phyloP scores from a whole-genome alignment of 2,888 invertebrate species.

The Chloroclystis v-ata region DNA sequence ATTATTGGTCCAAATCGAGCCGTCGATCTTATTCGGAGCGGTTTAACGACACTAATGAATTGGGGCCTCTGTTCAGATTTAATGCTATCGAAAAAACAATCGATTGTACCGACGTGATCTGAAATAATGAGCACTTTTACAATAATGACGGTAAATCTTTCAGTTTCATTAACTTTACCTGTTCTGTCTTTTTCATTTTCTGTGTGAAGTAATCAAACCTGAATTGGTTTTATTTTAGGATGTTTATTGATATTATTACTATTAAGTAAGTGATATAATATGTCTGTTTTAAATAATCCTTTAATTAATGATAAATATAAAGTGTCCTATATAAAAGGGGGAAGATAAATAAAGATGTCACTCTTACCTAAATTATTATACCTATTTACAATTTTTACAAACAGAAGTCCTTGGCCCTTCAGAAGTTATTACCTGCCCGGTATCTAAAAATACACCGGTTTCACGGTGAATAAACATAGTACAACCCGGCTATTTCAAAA shows the following conservation, averaged over 20 bases:
- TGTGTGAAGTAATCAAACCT: no score
- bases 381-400: slow-evolving; percentile 32
- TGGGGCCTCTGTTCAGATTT: slow-evolving; percentile 22
- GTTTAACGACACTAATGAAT: slow-evolving; percentile 30
- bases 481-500: slow-evolving; percentile 32
- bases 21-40: slow-evolving; percentile 44
- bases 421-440: slow-evolving; percentile 63
- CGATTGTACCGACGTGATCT: slow-evolving; percentile 2
- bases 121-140: neutral
- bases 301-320: no score
- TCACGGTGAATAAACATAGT: slow-evolving; percentile 67
- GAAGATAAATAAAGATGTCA: neutral
- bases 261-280: no score
- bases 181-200: no score
- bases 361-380: slow-evolving; percentile 1
- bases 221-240: no score
- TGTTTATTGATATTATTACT: no score
- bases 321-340: no score
- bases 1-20: slow-evolving; percentile 65
- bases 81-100: slow-evolving; percentile 14
- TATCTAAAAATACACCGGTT: slow-evolving; percentile 70
- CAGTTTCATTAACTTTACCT: neutral
- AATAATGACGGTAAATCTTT: neutral
- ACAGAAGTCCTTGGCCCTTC: slow-evolving; percentile 63
- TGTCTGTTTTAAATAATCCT: no score